phyloP scores from a whole-genome alignment of 30 jellyfish, hydroid and myxozoan genomes.

The Chrysaora quinquecirrha region DNA sequence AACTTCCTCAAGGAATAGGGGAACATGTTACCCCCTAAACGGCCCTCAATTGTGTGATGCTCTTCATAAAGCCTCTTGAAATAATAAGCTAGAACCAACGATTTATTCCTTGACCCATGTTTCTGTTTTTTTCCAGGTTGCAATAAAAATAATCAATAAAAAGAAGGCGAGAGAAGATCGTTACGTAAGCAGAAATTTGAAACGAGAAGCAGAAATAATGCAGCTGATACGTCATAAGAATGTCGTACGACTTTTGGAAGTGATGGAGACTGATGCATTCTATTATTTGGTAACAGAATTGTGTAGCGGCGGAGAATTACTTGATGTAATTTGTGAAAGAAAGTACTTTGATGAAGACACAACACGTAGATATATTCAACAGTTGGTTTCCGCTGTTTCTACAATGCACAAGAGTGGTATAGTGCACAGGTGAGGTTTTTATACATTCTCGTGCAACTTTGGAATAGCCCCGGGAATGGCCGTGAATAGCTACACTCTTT shows the following conservation, averaged over 20 bases:
- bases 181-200: constrained; percentile 82
- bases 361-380: constrained; percentile 73
- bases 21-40: too few species aligned
- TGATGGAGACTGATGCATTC: constrained; percentile 85
- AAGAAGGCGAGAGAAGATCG: constrained; percentile 89
- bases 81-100: too few species aligned
- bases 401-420: constrained; percentile 78
- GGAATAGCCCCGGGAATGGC: too few species aligned
- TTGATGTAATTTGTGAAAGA: constrained; percentile 72
- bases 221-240: constrained; percentile 79
- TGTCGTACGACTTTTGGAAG: constrained; percentile 81
- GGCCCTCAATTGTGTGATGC: too few species aligned
- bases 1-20: too few species aligned
- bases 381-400: constrained; percentile 87
- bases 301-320: constrained; percentile 91
- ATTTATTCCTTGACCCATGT: too few species aligned
- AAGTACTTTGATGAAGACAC: constrained; percentile 73
- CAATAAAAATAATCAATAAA: constrained; percentile 84
- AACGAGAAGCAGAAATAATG: constrained; percentile 87
- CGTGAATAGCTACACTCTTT: too few species aligned
- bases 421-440: constrained; percentile 83
- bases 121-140: constrained; percentile 90
- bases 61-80: too few species aligned
- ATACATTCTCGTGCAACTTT: too few species aligned
- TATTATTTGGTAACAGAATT: constrained; percentile 88